phyloP scores from a whole-genome alignment of 2,888 invertebrate genomes.

The Dastarcus helophoroides region DNA sequence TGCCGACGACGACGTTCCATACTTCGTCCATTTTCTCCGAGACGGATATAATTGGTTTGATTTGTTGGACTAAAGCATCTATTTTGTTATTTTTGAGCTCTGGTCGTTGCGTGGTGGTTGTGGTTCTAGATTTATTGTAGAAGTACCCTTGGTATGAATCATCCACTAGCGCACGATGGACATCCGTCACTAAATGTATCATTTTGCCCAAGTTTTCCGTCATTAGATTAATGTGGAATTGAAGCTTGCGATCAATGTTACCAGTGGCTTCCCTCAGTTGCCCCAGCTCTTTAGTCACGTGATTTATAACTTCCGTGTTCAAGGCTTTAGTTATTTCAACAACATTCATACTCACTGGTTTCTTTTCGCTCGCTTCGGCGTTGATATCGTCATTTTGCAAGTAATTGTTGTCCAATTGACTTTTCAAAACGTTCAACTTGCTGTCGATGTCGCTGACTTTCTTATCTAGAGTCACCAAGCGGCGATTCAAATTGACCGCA shows the following conservation, averaged over 20 bases:
- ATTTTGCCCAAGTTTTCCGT: slow-evolving; percentile 73
- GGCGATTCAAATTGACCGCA: slow-evolving; percentile 4
- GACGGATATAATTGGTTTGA: slow-evolving; percentile 73
- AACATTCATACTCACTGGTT: slow-evolving; percentile 72
- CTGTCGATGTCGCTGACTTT: slow-evolving; percentile 75
- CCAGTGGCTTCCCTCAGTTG: slow-evolving; percentile 67
- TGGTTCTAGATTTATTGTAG: slow-evolving; percentile 29
- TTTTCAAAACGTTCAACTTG: slow-evolving; percentile 66
- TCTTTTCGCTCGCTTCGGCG: slow-evolving; percentile 79
- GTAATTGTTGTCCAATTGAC: slow-evolving; percentile 73
- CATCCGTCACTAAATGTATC: slow-evolving; percentile 65
- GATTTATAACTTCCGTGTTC: slow-evolving; percentile 61
- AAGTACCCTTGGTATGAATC: slow-evolving; percentile 42
- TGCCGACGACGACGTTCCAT: slow-evolving; percentile 82
- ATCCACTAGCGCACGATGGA: slow-evolving; percentile 74
- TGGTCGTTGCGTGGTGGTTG: slow-evolving; percentile 47
- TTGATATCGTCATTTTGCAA: slow-evolving; percentile 70
- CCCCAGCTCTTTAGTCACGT: slow-evolving; percentile 70
- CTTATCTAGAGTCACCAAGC: slow-evolving; percentile 62
- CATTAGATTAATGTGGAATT: slow-evolving; percentile 73
- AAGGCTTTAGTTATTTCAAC: slow-evolving; percentile 75
- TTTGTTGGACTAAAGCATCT: slow-evolving; percentile 69
- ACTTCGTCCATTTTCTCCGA: slow-evolving; percentile 87
- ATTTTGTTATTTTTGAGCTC: slow-evolving; percentile 57
- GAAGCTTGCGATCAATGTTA: slow-evolving; percentile 68